phyloP scores from a whole-genome alignment of 2,113 vertebrate species.

The Labeo catla region DNA sequence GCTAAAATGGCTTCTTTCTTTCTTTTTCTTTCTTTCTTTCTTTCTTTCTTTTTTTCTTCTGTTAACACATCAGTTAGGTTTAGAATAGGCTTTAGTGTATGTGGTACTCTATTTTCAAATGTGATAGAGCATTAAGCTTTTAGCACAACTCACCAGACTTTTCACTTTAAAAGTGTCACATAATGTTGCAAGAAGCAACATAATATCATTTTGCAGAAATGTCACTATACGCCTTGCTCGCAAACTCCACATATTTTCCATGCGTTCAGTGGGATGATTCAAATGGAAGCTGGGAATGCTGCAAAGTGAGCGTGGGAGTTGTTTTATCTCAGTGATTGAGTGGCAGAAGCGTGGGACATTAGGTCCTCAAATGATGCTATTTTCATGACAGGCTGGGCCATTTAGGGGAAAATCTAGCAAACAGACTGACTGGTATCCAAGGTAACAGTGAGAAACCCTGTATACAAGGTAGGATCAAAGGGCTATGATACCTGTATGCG shows the following conservation, averaged over 20 bases:
- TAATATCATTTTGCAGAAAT: background rate
- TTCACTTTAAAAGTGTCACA: background rate
- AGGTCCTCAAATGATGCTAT: constrained; percentile 33
- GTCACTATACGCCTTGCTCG: background rate
- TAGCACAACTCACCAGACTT: background rate
- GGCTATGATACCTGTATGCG: constrained; percentile 1
- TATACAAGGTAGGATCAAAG: background rate
- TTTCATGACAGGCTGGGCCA: constrained; percentile 14
- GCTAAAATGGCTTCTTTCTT: no score
- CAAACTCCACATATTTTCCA: constrained; percentile 45
- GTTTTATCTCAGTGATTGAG: constrained; percentile 11
- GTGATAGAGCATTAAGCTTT: background rate
- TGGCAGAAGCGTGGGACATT: background rate
- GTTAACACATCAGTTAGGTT: background rate
- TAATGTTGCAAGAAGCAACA: background rate
- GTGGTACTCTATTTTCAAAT: background rate
- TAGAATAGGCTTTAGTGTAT: background rate
- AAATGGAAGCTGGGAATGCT: background rate
- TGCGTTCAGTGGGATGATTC: background rate
- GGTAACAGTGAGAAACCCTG: constrained; percentile 15
- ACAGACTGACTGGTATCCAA: constrained; percentile 7
- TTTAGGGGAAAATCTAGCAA: constrained; percentile 37
- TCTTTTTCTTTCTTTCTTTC: background rate
- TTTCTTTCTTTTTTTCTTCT: background rate
- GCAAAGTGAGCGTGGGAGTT: background rate